Conservation (phyloP, 1,140 invertebrate genomes). For the Telenomus remus region DNA sequence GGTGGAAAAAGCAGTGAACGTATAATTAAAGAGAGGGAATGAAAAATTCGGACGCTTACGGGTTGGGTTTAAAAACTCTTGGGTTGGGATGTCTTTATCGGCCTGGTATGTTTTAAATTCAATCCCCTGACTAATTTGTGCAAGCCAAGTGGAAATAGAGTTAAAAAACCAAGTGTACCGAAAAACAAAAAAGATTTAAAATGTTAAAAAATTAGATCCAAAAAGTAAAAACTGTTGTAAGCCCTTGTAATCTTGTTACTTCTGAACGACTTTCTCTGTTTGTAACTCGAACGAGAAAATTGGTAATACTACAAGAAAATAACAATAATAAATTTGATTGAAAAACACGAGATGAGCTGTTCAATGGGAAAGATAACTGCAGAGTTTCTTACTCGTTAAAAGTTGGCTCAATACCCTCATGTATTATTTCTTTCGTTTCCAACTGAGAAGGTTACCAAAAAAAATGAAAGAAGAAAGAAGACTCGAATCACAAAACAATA, state of each 20-base stretch:
- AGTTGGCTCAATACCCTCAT: slow-evolving; percentile 8
- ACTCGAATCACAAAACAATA: background rate
- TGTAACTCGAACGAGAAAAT: slow-evolving; percentile 7
- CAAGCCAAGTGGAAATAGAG: no score
- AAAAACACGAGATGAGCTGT: slow-evolving; percentile 12
- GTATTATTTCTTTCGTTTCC: slow-evolving; percentile 16
- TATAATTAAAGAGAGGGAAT: slow-evolving; percentile 23
- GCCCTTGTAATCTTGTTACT: no score
- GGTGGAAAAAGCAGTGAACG: slow-evolving; percentile 3
- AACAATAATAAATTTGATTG: no score
- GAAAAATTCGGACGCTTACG: slow-evolving; percentile 31
- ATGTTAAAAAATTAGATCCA: no score
- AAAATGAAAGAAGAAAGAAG: background rate
- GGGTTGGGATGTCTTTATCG: no score
- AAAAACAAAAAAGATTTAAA: no score
- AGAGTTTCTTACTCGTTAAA: slow-evolving; percentile 42
- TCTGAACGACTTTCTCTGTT: no score
- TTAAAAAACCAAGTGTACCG: no score
- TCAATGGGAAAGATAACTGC: slow-evolving; percentile 35
- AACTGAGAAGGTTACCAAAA: background rate
- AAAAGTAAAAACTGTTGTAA: no score
- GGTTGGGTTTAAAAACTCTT: slow-evolving; percentile 1
- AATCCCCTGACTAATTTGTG: no score
- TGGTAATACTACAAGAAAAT: background rate
- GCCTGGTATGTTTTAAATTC: no score